A percentile compares a stretch with the other conserved stretches of the same genome.
Evolutionary conservation across 2,888 invertebrate species (phyloP).

Genomic region (Polydrusus pterygomalis): DNA sequence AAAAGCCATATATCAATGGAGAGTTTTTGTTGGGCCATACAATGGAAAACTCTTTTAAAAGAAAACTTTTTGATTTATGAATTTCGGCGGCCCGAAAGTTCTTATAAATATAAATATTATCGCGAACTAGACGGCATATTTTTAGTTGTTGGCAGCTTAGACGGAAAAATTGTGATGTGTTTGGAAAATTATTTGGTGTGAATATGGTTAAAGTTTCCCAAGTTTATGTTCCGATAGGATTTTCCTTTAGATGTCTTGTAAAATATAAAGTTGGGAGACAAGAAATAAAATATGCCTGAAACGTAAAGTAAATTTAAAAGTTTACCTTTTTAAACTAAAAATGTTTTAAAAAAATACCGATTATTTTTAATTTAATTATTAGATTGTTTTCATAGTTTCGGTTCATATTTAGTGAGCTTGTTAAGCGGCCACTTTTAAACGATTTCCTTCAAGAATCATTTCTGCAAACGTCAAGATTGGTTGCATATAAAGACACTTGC

Average conservation of each 20-base stretch:
- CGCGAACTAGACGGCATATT: constrained; percentile 55
- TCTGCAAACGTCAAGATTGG: no score
- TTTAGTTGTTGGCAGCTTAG: constrained; percentile 31
- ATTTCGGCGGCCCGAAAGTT: constrained; percentile 59
- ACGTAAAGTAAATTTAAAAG: no score
- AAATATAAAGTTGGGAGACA: background rate
- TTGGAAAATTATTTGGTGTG: constrained; percentile 34
- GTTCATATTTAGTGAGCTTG: no score
- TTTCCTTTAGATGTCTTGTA: constrained; percentile 4
- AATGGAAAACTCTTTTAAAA: constrained; percentile 58
- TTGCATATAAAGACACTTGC: no score
- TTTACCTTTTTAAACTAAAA: no score
- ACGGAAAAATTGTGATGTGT: constrained; percentile 31
- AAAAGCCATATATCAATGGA: constrained; percentile 50
- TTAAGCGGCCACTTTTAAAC: no score
- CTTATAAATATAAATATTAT: constrained; percentile 67
- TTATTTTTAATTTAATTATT: no score
- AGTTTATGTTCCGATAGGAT: constrained; percentile 9
- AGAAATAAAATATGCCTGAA: background rate
- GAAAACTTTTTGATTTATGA: constrained; percentile 63
- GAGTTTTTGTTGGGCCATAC: constrained; percentile 45
- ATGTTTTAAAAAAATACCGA: no score
- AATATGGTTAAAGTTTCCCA: constrained; percentile 40
- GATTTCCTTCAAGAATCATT: no score
- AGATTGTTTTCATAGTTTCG: no score